Conservation (phyloP, 2,888 invertebrate genomes). For the Hemithea aestivaria region DNA sequence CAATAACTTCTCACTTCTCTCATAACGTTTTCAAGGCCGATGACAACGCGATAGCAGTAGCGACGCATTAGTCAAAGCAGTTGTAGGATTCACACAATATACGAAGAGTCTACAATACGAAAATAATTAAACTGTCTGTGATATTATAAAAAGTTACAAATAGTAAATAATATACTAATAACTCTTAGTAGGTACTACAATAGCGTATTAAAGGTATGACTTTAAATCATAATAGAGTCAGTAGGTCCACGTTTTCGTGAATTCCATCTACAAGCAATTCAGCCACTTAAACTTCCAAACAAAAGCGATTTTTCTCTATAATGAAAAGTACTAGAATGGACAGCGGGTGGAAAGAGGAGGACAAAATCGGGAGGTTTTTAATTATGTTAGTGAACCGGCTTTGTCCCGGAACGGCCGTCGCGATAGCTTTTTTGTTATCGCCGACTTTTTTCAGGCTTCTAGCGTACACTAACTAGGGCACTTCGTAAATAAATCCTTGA, state of each 20-base stretch:
- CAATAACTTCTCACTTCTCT: no score
- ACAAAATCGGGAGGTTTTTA: constrained; percentile 46
- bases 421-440: constrained; percentile 46
- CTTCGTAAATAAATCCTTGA: constrained; percentile 37
- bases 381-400: constrained; percentile 51
- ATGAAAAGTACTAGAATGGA: constrained; percentile 42
- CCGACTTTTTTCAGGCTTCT: constrained; percentile 40
- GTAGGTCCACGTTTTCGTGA: background rate
- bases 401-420: constrained; percentile 37
- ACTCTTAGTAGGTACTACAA: no score
- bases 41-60: no score
- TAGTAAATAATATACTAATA: no score
- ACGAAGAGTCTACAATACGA: no score
- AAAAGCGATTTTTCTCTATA: constrained; percentile 38
- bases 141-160: no score
- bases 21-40: no score
- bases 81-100: no score
- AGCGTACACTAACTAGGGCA: constrained; percentile 42
- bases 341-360: constrained; percentile 31
- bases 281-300: constrained; percentile 13
- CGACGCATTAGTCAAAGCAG: no score
- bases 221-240: no score
- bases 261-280: constrained; percentile 1
- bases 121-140: no score
- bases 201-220: no score